phyloP scores from a whole-genome alignment of 2,888 invertebrate species.

The Clitarchus hookeri region DNA sequence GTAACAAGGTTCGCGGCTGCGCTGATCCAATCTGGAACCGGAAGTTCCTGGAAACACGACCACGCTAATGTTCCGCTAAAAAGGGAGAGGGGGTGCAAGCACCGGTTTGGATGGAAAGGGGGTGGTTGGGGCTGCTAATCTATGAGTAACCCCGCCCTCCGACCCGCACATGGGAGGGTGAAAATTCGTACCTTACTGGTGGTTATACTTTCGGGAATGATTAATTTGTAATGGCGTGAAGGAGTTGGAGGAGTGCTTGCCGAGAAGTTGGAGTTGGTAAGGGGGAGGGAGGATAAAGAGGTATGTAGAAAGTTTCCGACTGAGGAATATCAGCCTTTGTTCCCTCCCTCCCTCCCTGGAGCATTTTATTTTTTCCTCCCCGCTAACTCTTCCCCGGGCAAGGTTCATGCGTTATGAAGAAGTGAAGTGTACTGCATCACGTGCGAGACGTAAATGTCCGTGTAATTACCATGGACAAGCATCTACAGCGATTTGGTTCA shows the following conservation, averaged over 20 bases:
- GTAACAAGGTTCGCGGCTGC: not conserved
- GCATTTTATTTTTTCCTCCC: not conserved
- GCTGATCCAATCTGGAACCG: conserved; percentile 4
- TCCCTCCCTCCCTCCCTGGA: not conserved
- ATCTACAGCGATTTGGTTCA: not conserved
- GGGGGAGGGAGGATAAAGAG: not conserved
- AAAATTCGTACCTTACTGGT: not conserved
- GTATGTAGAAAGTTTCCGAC: not conserved
- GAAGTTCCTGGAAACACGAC: not conserved
- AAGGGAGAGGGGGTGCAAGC: not conserved
- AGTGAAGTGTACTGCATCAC: not conserved
- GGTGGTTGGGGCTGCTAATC: not conserved
- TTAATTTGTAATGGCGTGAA: not conserved
- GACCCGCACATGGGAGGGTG: not conserved
- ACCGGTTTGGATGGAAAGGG: not conserved
- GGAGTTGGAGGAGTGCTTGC: not conserved
- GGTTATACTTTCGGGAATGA: not conserved
- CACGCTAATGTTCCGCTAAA: conserved; percentile 6
- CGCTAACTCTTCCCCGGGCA: not conserved
- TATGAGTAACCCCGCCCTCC: not conserved
- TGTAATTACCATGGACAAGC: not conserved
- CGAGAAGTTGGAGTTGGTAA: not conserved
- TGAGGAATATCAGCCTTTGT: not conserved
- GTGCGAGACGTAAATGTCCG: not conserved
- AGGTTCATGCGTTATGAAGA: not conserved